Conservation (phyloP, 1,140 invertebrate species). For the Sitophilus oryzae region DNA sequence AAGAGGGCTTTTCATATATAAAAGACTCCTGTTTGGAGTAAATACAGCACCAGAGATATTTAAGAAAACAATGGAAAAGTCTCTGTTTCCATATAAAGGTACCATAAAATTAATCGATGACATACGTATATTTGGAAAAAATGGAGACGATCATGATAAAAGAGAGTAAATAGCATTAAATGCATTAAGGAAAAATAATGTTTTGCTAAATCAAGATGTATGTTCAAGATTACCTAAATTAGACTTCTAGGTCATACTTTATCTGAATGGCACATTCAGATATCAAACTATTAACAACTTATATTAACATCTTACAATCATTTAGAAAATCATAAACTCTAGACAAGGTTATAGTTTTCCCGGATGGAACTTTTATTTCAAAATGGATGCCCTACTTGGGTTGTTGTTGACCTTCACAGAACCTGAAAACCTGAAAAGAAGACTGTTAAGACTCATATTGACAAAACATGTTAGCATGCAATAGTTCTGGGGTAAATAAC, state of each 20-base stretch:
- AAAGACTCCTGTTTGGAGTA: slow-evolving; percentile 38
- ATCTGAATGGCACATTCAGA: slow-evolving; percentile 28
- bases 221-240: slow-evolving; percentile 9
- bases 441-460: too few relatives aligned
- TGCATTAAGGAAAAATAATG: slow-evolving; percentile 18
- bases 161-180: slow-evolving; percentile 2
- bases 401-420: slow-evolving; percentile 32
- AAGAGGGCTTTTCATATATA: slow-evolving; percentile 40
- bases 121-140: slow-evolving; percentile 15
- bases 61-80: slow-evolving; percentile 39
- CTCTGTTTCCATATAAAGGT: slow-evolving; percentile 28
- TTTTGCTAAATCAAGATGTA: slow-evolving; percentile 32
- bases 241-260: slow-evolving; percentile 36
- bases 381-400: slow-evolving; percentile 39
- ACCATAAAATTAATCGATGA: slow-evolving; percentile 19
- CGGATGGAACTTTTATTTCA: slow-evolving; percentile 14
- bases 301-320: not conserved
- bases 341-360: slow-evolving; percentile 33
- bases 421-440: too few relatives aligned
- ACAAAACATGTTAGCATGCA: too few relatives aligned
- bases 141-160: slow-evolving; percentile 11
- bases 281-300: slow-evolving; percentile 18
- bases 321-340: slow-evolving; percentile 16
- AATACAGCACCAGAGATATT: slow-evolving; percentile 39
- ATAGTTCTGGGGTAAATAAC: too few relatives aligned